Evolutionary conservation across 2,113 vertebrate genomes (phyloP).

Genomic region (Dolichotis patagonum): DNA sequence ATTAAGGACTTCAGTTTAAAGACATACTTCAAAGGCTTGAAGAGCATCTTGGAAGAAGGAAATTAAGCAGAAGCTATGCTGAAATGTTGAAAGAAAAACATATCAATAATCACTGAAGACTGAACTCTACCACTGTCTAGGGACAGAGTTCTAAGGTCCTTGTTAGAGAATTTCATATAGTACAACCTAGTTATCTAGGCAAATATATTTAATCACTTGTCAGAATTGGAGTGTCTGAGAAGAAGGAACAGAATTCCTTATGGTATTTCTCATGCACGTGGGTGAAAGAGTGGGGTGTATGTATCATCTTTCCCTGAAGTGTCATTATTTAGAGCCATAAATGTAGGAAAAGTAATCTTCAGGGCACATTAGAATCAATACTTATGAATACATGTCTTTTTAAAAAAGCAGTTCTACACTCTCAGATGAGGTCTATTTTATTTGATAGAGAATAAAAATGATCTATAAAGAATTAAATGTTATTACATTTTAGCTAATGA

Average conservation of each 20-base stretch:
- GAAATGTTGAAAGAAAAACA: slow-evolving; percentile 66
- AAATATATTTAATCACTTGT: not conserved
- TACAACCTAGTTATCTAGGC: not conserved
- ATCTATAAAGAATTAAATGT: slow-evolving; percentile 6
- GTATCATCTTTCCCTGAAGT: not conserved
- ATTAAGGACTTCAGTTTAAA: slow-evolving; percentile 35
- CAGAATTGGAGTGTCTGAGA: not conserved
- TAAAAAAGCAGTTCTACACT: not conserved
- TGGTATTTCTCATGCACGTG: not conserved
- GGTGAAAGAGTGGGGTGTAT: not conserved
- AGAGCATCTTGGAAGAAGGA: slow-evolving; percentile 56
- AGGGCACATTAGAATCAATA: not conserved
- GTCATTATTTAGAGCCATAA: slow-evolving; percentile 36
- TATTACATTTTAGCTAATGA: not conserved
- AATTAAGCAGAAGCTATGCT: slow-evolving; percentile 62
- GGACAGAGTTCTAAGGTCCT: slow-evolving; percentile 10
- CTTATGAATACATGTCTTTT: not conserved
- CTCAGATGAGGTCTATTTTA: slow-evolving; percentile 33
- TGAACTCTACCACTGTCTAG: not conserved
- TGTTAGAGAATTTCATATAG: not conserved
- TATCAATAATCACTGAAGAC: slow-evolving; percentile 24
- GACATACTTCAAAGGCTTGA: slow-evolving; percentile 72
- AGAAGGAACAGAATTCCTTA: not conserved
- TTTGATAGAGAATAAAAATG: not conserved
- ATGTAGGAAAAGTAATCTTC: not conserved